These are phyloP conservation scores for Eretmocerus hayati DNA, from an alignment of 2,888 invertebrate genomes.

Conservation along the genomic window DNA sequence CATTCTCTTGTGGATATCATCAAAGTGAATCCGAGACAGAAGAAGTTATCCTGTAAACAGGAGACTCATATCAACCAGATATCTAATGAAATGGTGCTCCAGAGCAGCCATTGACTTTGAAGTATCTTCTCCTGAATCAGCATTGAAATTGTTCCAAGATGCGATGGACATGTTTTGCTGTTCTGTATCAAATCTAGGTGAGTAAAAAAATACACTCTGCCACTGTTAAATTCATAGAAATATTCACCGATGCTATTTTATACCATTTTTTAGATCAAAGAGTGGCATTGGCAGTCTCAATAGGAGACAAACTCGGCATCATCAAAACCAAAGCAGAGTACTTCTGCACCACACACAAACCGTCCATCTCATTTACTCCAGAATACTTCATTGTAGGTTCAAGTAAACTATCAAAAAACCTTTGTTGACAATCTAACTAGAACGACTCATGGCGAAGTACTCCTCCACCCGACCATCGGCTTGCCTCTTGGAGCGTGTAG, in stretches of 20 bases:
- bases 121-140: constrained; percentile 62
- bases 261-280: constrained; percentile 50
- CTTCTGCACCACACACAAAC: constrained; percentile 73
- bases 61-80: constrained; percentile 72
- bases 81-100: constrained; percentile 86
- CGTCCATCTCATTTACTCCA: constrained; percentile 57
- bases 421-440: constrained; percentile 36
- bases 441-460: constrained; percentile 53
- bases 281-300: constrained; percentile 61
- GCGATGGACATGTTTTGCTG: constrained; percentile 88
- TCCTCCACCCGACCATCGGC: constrained; percentile 78
- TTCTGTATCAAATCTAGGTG: constrained; percentile 55
- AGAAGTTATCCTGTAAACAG: constrained; percentile 44
- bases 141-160: constrained; percentile 72
- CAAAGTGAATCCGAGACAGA: constrained; percentile 50
- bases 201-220: no score
- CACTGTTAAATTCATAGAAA: no score
- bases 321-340: constrained; percentile 74
- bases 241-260: no score
- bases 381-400: constrained; percentile 66
- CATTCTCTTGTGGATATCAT: constrained; percentile 69
- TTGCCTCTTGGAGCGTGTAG: constrained; percentile 79
- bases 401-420: constrained; percentile 42
- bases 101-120: constrained; percentile 69
- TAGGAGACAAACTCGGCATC: constrained; percentile 77